A percentile compares a stretch with the other conserved stretches of the same genome.
These are phyloP conservation scores for Palaemon carinicauda DNA, from an alignment of 1,140 invertebrate species.

Conservation along the genomic window DNA sequence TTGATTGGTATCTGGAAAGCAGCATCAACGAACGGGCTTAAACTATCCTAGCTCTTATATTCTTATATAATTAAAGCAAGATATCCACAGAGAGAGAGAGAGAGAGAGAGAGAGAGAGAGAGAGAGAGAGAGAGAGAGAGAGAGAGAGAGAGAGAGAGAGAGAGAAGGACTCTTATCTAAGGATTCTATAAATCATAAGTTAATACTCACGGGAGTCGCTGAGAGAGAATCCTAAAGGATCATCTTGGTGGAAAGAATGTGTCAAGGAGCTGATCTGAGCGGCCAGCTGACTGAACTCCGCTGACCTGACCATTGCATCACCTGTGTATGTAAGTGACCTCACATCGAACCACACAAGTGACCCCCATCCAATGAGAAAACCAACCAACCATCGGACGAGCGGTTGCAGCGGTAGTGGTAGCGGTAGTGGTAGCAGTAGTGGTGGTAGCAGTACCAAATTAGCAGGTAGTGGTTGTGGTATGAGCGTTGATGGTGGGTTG, in stretches of 20 bases:
- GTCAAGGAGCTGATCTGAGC: conserved; percentile 56
- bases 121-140: background rate
- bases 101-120: background rate
- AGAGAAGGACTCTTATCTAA: background rate
- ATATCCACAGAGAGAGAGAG: no score
- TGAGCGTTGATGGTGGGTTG: background rate
- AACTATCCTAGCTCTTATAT: no score
- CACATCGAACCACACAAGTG: no score
- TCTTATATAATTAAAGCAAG: no score
- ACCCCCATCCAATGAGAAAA: no score
- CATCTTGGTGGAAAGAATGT: conserved; percentile 39
- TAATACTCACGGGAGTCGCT: conserved; percentile 12
- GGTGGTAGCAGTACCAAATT: background rate
- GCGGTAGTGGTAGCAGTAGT: background rate
- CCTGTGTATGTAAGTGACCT: background rate
- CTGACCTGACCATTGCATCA: conserved; percentile 22
- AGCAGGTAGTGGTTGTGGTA: background rate
- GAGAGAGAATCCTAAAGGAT: conserved; percentile 6
- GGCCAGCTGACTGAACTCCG: conserved; percentile 49
- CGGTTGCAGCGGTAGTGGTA: background rate
- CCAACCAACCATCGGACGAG: no score
- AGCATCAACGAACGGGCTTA: no score
- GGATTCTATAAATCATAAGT: background rate
- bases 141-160: background rate
- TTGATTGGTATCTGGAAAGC: no score